Percentiles rank a stretch among this genome's conserved stretches.
Evolutionary conservation across 2,888 invertebrate species (phyloP).

Genomic region (Philaethria dido): DNA sequence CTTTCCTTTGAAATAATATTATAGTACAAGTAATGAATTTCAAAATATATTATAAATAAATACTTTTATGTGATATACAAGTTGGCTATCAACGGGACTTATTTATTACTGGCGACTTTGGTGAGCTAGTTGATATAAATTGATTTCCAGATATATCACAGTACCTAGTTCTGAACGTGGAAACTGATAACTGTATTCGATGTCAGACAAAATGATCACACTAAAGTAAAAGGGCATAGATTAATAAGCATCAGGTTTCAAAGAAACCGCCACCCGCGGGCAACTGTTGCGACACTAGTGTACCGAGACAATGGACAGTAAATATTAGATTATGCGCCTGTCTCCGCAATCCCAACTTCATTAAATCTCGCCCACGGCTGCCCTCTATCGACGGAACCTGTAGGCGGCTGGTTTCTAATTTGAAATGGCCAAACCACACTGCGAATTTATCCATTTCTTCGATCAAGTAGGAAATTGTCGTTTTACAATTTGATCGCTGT

Average conservation of each 20-base stretch:
- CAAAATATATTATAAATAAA: background rate
- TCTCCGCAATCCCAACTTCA: slow-evolving; percentile 58
- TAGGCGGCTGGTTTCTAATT: slow-evolving; percentile 56
- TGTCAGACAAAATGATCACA: slow-evolving; percentile 35
- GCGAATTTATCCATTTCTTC: slow-evolving; percentile 37
- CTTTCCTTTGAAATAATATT: background rate
- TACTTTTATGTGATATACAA: background rate
- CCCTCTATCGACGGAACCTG: slow-evolving; percentile 47
- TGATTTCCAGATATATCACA: slow-evolving; percentile 8
- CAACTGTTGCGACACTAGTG: slow-evolving; percentile 45
- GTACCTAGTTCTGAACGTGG: slow-evolving; percentile 7
- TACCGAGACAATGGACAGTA: slow-evolving; percentile 60
- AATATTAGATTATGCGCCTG: slow-evolving; percentile 60
- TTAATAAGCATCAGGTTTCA: slow-evolving; percentile 49
- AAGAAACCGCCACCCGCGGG: slow-evolving; percentile 48
- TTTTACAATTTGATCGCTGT: slow-evolving; percentile 26
- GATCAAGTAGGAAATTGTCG: slow-evolving; percentile 30
- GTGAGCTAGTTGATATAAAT: slow-evolving; percentile 5
- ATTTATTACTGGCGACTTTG: background rate
- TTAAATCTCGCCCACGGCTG: slow-evolving; percentile 65
- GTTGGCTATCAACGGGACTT: background rate
- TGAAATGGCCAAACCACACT: slow-evolving; percentile 38
- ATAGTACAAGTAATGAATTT: background rate
- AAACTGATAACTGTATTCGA: slow-evolving; percentile 25
- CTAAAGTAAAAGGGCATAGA: slow-evolving; percentile 42